These are phyloP conservation scores for Alauda arvensis DNA, from an alignment of 2,797 vertebrate species.

Conservation along the genomic window DNA sequence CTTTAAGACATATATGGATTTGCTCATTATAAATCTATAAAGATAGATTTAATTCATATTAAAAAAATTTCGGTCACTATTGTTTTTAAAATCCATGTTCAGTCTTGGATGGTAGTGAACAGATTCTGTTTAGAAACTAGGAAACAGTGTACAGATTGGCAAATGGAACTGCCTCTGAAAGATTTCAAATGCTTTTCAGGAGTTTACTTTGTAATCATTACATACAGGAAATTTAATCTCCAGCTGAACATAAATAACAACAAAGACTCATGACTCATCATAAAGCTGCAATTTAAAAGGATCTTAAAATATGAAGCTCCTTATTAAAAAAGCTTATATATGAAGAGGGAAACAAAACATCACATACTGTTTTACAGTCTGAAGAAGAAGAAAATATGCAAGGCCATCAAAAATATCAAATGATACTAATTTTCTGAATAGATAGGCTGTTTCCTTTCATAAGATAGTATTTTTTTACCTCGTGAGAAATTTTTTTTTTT, in stretches of 20 bases:
- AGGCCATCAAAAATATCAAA: background rate
- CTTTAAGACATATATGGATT: background rate
- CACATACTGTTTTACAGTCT: background rate
- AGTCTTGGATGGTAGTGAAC: background rate
- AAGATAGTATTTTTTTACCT: background rate
- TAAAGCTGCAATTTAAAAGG: background rate
- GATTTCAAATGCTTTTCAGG: background rate
- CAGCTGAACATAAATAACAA: background rate
- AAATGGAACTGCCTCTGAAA: background rate
- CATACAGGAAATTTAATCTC: background rate
- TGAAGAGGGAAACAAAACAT: background rate
- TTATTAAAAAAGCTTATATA: background rate
- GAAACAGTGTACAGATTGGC: background rate
- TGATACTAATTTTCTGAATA: background rate
- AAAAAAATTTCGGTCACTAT: fast-evolving
- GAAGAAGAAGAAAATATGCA: background rate
- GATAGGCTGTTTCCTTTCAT: background rate
- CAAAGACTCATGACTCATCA: background rate
- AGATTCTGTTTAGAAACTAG: background rate
- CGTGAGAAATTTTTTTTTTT: background rate
- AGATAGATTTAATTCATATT: background rate
- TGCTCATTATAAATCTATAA: background rate
- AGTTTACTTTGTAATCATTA: background rate
- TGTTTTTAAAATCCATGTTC: background rate
- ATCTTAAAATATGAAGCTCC: background rate